A percentile compares a stretch with the other conserved stretches of the same genome.
Evolutionary conservation across 2,797 vertebrate species (phyloP).

Genomic region (Pygocentrus nattereri): DNA sequence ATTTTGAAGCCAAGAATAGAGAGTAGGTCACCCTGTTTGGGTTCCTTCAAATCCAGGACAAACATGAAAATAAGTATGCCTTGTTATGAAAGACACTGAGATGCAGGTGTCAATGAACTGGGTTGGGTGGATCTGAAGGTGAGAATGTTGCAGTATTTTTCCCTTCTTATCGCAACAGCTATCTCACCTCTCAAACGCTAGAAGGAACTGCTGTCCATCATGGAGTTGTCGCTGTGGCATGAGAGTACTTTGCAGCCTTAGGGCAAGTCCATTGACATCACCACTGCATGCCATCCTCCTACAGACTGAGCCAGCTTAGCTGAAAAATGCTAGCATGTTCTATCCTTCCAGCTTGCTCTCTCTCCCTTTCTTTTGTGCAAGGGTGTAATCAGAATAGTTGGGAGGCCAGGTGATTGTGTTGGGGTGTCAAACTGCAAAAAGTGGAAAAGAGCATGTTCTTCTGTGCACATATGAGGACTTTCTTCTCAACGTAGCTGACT

Average conservation of each 20-base stretch:
- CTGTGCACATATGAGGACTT: no score
- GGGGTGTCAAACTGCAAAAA: no score
- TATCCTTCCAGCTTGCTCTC: not conserved
- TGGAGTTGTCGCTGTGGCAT: constrained; percentile 39
- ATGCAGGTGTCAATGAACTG: not conserved
- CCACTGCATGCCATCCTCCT: not conserved
- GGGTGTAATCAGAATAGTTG: not conserved
- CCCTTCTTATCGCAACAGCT: constrained; percentile 45
- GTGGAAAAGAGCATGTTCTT: no score
- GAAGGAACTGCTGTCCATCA: constrained; percentile 44
- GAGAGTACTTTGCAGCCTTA: constrained; percentile 22
- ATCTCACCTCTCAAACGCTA: constrained; percentile 75
- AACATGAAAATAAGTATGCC: not conserved
- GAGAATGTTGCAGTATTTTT: constrained; percentile 20
- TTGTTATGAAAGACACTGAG: not conserved
- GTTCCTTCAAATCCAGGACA: not conserved
- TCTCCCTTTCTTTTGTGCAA: not conserved
- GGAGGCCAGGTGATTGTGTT: no score
- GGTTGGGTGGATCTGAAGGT: not conserved
- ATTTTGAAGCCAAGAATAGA: no score
- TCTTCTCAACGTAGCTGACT: no score
- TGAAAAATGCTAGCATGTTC: not conserved
- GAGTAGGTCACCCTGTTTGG: not conserved
- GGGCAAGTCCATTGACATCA: constrained; percentile 33
- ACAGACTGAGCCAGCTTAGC: constrained; percentile 17